phyloP scores from a whole-genome alignment of 2,888 invertebrate species.

The Lypha dubia region DNA sequence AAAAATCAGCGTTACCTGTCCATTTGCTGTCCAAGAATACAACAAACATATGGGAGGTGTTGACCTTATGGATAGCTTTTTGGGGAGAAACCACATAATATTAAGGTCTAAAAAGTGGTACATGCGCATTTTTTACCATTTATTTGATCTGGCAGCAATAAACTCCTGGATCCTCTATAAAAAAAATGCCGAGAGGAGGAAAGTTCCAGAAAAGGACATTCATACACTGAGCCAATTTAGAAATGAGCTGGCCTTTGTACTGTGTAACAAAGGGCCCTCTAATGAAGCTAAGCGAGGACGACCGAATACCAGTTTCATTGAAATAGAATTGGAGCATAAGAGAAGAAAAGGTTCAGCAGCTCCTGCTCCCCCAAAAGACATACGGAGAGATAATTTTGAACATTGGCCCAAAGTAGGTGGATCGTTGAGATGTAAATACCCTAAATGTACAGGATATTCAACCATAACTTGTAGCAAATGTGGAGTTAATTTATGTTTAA shows the following conservation, averaged over 20 bases:
- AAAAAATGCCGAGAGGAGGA: slow-evolving; percentile 47
- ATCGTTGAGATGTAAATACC: slow-evolving; percentile 50
- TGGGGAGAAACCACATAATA: slow-evolving; percentile 44
- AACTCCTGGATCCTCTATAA: slow-evolving; percentile 41
- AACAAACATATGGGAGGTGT: too few relatives aligned
- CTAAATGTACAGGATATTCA: too few relatives aligned
- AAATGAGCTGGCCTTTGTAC: slow-evolving; percentile 47
- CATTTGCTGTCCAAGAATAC: slow-evolving; percentile 29
- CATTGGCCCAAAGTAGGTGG: slow-evolving; percentile 56
- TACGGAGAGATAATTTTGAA: slow-evolving; percentile 38
- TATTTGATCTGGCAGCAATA: slow-evolving; percentile 42
- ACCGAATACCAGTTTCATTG: slow-evolving; percentile 18
- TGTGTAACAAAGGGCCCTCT: slow-evolving; percentile 31
- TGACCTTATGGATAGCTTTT: slow-evolving; percentile 41
- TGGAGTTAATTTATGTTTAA: too few relatives aligned
- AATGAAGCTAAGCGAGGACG: slow-evolving; percentile 24
- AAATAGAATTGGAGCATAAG: slow-evolving; percentile 39
- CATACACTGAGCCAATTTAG: slow-evolving; percentile 52
- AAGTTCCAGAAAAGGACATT: slow-evolving; percentile 25
- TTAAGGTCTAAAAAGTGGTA: slow-evolving; percentile 43
- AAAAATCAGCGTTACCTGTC: slow-evolving; percentile 30
- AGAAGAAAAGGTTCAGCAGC: slow-evolving; percentile 45
- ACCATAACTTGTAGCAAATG: too few relatives aligned
- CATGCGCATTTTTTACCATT: slow-evolving; percentile 49
- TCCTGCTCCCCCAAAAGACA: slow-evolving; percentile 41